Evolutionary conservation across 2,888 invertebrate species (phyloP).

Genomic region (Apamea monoglypha): DNA sequence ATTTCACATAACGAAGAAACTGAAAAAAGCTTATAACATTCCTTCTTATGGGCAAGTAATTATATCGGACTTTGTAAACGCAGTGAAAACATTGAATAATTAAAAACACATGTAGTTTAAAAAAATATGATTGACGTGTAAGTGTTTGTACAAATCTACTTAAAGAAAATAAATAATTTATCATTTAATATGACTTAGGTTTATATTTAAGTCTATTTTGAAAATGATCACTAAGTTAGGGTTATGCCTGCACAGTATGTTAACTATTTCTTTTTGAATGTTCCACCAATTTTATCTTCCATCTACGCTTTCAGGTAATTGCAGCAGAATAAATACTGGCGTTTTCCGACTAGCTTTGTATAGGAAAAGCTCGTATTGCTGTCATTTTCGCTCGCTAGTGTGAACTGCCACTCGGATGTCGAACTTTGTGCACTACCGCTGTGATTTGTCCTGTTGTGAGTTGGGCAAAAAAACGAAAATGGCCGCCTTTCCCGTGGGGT

Average conservation of each 20-base stretch:
- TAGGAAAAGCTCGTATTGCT: conserved; percentile 21
- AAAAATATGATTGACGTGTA: no score
- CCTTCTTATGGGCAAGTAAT: neutral
- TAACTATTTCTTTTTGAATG: neutral
- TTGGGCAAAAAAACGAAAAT: conserved; percentile 29
- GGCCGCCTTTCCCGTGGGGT: conserved; percentile 14
- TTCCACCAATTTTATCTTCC: neutral
- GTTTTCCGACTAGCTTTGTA: conserved; percentile 34
- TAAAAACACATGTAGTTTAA: no score
- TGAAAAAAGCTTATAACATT: neutral
- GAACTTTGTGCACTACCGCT: conserved; percentile 33
- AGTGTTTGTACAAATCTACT: no score
- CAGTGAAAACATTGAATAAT: neutral
- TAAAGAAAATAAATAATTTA: no score
- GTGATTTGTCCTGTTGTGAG: conserved; percentile 55
- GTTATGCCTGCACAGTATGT: neutral
- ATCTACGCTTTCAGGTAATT: conserved; percentile 9
- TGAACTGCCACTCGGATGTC: conserved; percentile 35
- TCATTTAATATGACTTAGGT: neutral
- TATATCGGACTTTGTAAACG: neutral
- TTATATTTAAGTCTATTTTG: neutral
- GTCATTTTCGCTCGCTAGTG: conserved; percentile 39
- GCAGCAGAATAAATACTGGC: conserved; percentile 15
- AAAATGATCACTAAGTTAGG: neutral
- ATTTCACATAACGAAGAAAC: neutral